Percentiles rank a stretch among this genome's conserved stretches.
phyloP scores from a whole-genome alignment of 1,140 invertebrate genomes.

The Dufourea novaeangliae region DNA sequence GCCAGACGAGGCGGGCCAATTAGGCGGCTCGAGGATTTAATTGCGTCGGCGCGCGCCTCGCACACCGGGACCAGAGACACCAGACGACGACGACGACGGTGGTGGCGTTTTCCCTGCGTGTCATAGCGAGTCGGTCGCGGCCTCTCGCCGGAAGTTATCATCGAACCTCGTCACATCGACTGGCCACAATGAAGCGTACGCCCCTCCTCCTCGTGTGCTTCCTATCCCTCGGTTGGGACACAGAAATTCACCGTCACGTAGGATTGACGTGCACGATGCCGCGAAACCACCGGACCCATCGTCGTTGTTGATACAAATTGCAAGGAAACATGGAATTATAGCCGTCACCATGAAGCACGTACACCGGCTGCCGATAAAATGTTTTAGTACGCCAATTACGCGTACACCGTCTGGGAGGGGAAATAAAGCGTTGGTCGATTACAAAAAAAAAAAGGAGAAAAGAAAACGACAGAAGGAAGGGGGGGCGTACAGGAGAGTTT shows the following conservation, averaged over 20 bases:
- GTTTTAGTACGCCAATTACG: constrained; percentile 25
- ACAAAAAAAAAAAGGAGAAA: background rate
- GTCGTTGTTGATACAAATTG: constrained; percentile 40
- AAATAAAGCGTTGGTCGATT: constrained; percentile 14
- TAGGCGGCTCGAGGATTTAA: constrained; percentile 74
- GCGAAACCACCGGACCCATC: background rate
- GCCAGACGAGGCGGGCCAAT: constrained; percentile 67
- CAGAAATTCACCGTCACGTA: constrained; percentile 15
- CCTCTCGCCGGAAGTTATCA: constrained; percentile 36
- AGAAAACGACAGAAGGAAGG: background rate
- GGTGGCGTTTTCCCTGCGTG: constrained; percentile 33
- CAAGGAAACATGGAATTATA: constrained; percentile 37
- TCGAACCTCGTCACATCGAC: constrained; percentile 18
- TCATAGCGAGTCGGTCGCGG: background rate
- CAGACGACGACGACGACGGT: background rate
- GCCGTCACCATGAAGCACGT: constrained; percentile 18
- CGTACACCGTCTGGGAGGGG: background rate
- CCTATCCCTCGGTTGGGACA: too few relatives aligned
- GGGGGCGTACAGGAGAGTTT: background rate
- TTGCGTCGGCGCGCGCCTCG: constrained; percentile 60
- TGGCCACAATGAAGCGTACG: background rate
- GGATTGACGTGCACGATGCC: constrained; percentile 20
- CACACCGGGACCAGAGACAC: too few relatives aligned
- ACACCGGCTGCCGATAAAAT: constrained; percentile 16
- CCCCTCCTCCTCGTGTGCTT: background rate